phyloP scores from a whole-genome alignment of 1,140 invertebrate species.

The Caenorhabditis brenneri region DNA sequence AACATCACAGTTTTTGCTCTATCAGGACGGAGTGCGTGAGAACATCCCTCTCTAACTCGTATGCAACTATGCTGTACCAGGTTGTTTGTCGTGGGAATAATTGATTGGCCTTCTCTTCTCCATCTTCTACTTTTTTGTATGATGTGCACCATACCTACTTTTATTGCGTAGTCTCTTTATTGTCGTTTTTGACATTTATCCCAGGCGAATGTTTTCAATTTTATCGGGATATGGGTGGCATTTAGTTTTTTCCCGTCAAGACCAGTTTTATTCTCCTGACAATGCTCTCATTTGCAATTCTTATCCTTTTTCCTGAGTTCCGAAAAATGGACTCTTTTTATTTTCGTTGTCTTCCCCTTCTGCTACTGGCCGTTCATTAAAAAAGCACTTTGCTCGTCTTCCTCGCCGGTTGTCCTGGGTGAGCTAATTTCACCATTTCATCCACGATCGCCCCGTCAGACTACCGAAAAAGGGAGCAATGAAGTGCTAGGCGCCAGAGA shows the following conservation, averaged over 20 bases:
- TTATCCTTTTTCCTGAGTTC: background rate
- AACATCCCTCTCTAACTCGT: too few species aligned
- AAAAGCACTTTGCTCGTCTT: slow-evolving; percentile 25
- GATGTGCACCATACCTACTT: too few species aligned
- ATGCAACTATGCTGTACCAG: too few species aligned
- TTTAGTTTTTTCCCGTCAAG: background rate
- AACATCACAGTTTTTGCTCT: too few species aligned
- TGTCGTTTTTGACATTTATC: too few species aligned
- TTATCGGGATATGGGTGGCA: background rate
- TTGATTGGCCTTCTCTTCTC: too few species aligned
- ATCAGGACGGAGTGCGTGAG: too few species aligned
- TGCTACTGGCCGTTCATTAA: background rate
- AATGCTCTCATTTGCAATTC: background rate
- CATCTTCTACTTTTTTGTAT: too few species aligned
- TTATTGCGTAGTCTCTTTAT: too few species aligned
- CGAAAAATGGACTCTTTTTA: background rate
- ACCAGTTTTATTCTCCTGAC: background rate
- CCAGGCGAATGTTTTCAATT: background rate
- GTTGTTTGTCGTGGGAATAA: too few species aligned
- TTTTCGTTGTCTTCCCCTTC: background rate
- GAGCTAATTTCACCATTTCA: background rate
- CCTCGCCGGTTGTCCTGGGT: background rate
- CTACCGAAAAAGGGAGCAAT: background rate
- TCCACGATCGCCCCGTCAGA: too few species aligned
- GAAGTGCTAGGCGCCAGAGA: background rate